These are phyloP conservation scores for Cephus runcator DNA, from an alignment of 2,888 invertebrate species.

Conservation along the genomic window DNA sequence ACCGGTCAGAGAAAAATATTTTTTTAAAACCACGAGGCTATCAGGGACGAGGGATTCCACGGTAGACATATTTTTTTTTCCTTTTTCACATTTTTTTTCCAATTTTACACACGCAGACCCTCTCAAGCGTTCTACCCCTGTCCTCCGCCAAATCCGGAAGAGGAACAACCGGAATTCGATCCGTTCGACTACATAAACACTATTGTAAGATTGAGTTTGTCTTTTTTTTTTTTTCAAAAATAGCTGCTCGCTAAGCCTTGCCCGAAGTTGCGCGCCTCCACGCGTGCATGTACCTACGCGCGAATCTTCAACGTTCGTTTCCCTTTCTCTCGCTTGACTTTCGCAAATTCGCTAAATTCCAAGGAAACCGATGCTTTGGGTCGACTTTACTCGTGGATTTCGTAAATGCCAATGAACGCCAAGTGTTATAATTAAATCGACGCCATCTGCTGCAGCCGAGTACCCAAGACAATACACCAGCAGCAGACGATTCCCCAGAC, in stretches of 20 bases:
- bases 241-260: neutral
- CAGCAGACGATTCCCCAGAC: slow-evolving; percentile 51
- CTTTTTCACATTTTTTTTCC: neutral
- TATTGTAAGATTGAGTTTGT: slow-evolving; percentile 54
- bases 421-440: neutral
- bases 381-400: slow-evolving; percentile 1
- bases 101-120: slow-evolving; percentile 44
- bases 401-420: slow-evolving; percentile 41
- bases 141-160: slow-evolving; percentile 68
- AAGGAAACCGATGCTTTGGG: neutral
- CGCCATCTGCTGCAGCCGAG: neutral
- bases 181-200: slow-evolving; percentile 65
- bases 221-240: neutral
- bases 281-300: neutral
- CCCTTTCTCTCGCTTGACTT: neutral
- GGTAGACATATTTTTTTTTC: neutral
- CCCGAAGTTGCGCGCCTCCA: neutral
- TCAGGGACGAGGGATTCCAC: neutral
- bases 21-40: neutral
- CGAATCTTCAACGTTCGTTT: neutral
- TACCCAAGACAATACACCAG: neutral
- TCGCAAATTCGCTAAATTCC: neutral
- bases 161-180: slow-evolving; percentile 64
- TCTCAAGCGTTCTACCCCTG: slow-evolving; percentile 71
- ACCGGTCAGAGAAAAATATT: neutral